Base-by-base conservation (phyloP, 1,140 invertebrate genomes). In the Palaemon carinicauda region DNA sequence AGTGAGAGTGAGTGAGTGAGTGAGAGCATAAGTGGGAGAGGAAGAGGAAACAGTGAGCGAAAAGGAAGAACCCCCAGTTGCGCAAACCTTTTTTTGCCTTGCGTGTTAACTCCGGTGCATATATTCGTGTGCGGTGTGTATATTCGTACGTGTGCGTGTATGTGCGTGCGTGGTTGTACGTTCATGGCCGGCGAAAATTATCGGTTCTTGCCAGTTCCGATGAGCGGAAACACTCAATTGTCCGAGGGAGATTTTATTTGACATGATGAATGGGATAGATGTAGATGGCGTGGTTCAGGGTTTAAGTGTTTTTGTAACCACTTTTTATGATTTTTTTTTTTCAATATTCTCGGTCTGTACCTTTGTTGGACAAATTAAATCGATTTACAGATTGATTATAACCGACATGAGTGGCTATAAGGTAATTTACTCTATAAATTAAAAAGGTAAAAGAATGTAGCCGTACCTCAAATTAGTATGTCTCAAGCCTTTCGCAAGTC, bases 171-270 rank as follows among this genome's bases (percentile, higher is more conserved):
- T 51, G 75, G 69, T 31, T 81, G 53, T 73, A 24, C 52, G 69
- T 74, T 79, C 53, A 80, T 54, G 74, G 75, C 73, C 65, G 65
- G 83, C 73, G 83, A 69, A 86, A 86, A 86, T 80, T 73, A 80
- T 80, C 51, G 56, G 69, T 54, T 74, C 53, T 80, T 56, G 7
- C 41, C 41, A 79, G 53, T 85, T 71, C 54, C 78, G 75, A 79
- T 33, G 17, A 50, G 52, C 77, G 41, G 77, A 86, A 74, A 80
- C 56, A 74, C 79, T 53, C 17, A 86, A 21, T 56, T 73, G 31
- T n/a, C 41, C 69, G 24, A n/a, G 54, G 77, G 54, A 73, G 65
- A 60, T 86, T 10, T 80, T 31, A 41, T n/a, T 53, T 17, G 77
- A 14, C 52, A 84, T 77, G 53, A 33, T 53, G 33, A 56, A 73